Conservation (phyloP, 2,888 invertebrate species). For the Pomacea canaliculata region DNA sequence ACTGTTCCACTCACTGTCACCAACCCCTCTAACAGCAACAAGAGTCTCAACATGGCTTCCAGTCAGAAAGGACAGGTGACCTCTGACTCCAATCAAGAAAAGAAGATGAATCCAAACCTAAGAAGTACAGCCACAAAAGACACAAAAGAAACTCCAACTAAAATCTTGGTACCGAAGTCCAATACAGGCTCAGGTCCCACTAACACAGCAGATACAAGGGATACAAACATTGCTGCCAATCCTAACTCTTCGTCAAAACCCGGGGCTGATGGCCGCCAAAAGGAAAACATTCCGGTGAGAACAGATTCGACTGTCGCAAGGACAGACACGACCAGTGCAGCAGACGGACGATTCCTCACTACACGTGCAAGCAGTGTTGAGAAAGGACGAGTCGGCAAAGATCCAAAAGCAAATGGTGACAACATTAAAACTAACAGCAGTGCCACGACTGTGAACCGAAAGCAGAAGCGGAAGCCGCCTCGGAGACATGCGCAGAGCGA, state of each 20-base stretch:
- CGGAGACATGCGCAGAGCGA: slow-evolving; percentile 2
- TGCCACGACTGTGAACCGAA: background rate
- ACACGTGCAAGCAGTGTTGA: background rate
- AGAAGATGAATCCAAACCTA: background rate
- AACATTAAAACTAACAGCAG: too few relatives aligned
- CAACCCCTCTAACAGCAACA: background rate
- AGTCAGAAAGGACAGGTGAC: background rate
- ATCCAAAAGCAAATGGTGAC: too few relatives aligned
- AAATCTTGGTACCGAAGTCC: too few relatives aligned
- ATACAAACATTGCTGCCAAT: background rate
- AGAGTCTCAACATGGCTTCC: background rate
- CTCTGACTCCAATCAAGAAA: background rate
- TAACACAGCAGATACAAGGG: background rate
- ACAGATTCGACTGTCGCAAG: background rate
- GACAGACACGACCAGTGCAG: background rate
- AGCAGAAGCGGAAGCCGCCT: slow-evolving; percentile 8
- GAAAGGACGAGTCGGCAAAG: too few relatives aligned
- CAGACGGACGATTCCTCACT: background rate
- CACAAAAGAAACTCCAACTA: background rate
- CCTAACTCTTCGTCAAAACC: background rate
- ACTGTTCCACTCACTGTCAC: too few relatives aligned
- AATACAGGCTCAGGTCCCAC: background rate
- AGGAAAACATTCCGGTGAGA: background rate
- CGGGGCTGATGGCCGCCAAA: background rate
- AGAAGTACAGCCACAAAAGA: background rate